phyloP scores from a whole-genome alignment of 2,888 invertebrate species.

The Chrysotoxum bicinctum region DNA sequence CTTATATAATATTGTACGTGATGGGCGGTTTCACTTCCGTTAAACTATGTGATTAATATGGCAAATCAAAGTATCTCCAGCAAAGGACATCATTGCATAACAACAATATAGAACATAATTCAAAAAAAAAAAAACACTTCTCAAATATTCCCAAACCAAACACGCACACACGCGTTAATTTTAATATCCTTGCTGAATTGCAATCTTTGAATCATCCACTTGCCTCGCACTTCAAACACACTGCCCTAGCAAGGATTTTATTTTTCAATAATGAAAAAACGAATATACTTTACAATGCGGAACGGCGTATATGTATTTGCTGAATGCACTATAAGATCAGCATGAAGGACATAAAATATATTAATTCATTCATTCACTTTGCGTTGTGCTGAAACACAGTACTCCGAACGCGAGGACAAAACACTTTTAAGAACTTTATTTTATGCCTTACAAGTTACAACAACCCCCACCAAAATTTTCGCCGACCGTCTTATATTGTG shows the following conservation, averaged over 20 bases:
- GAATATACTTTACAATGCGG: neutral
- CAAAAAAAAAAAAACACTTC: neutral
- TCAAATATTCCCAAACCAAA: neutral
- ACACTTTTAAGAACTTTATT: conserved; percentile 8
- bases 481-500: conserved; percentile 26
- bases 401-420: conserved; percentile 3
- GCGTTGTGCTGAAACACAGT: neutral
- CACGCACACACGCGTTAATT: neutral
- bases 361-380: conserved; percentile 21
- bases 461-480: neutral
- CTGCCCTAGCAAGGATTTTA: neutral
- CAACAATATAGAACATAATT: neutral
- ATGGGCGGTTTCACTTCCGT: conserved; percentile 27
- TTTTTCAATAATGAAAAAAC: neutral
- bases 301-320: neutral
- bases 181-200: neutral
- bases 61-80: neutral
- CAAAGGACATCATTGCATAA: conserved; percentile 26
- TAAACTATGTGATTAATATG: neutral
- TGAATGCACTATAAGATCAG: conserved; percentile 17
- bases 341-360: conserved; percentile 14
- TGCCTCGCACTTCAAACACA: neutral
- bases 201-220: conserved; percentile 14
- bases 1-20: conserved; percentile 21
- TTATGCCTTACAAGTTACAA: neutral